phyloP scores from a whole-genome alignment of 2,113 vertebrate species.

The Pelodiscus sinensis region DNA sequence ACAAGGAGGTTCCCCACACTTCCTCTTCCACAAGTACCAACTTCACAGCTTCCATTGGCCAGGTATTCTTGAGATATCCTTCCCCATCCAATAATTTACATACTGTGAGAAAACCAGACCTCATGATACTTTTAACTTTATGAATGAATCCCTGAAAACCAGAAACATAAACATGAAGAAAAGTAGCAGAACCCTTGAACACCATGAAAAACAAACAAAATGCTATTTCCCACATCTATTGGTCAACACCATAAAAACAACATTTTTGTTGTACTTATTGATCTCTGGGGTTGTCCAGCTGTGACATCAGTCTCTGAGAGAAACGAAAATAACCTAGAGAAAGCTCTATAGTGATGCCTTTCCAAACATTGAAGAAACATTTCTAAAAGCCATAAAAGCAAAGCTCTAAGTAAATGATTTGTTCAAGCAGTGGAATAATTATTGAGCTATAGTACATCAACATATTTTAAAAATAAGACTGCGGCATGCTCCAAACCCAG shows the following conservation, averaged over 20 bases:
- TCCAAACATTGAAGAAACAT: not conserved
- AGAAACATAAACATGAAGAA: not conserved
- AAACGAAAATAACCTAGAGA: not conserved
- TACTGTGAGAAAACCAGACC: not conserved
- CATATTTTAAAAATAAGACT: constrained; percentile 9
- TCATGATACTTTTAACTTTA: not conserved
- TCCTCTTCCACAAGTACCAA: no score
- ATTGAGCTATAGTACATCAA: not conserved
- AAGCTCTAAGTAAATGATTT: not conserved
- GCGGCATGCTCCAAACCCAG: no score
- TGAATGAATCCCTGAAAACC: not conserved
- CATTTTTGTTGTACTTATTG: not conserved
- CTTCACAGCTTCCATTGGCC: no score
- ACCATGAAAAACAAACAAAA: not conserved
- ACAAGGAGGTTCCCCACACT: no score
- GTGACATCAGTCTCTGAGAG: not conserved
- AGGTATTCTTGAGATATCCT: not conserved
- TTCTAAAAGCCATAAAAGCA: not conserved
- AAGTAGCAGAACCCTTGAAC: not conserved
- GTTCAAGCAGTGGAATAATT: not conserved
- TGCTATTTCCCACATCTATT: not conserved
- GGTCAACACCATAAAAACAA: not conserved
- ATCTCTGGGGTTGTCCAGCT: not conserved
- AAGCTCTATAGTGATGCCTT: not conserved
- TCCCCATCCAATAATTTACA: not conserved